Evolutionary conservation across 2,113 vertebrate genomes (phyloP), one percentile per base, ranked within the genome.

Genomic region (Setophaga kirtlandii): DNA sequence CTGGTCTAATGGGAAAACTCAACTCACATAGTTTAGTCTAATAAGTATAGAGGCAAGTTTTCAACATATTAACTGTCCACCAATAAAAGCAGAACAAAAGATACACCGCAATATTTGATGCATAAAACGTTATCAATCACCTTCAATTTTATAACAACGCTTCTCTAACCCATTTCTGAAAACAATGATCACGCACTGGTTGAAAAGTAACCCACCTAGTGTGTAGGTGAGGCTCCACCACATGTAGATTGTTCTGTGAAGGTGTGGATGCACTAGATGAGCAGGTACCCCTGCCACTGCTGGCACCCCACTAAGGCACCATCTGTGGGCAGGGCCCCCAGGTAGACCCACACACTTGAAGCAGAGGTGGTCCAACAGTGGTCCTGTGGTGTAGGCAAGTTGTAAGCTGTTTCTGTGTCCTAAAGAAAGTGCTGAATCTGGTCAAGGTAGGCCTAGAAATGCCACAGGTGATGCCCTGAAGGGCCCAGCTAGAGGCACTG

Each of bases 331-430:
- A 49, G 59, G 19, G 23, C 3, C 1, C 15, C 28, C 22, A 31
- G 12, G 5, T 16, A 33, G 4, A 55, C 20, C 5, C 25, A 46
- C 11, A 39, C 12, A 23, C 19, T 37, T 0, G 0, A 33, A 47
- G 28, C 1, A 69, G 28, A 53, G 27, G 22, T 70, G 9, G 2
- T 5, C 12, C 6, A 7, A 18, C 30, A 46, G 2, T 2, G 0
- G 28, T 62, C 11, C 56, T 4, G 2, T 41, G 14, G 12, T 63
- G 31, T 21, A 23, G 18, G 4, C 3, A 50, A 59, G n/a, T 16
- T 81, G 11, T 19, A 68, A 70, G 8, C 27, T 79, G 7, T 16
- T 49, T n/a, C 22, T 52, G 21, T 39, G 24, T 42, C 22, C 14
- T 23, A 50, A 6, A 13, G 25, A 17, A 93, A 71, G 17, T 9